phyloP scores from a whole-genome alignment of 2,113 vertebrate genomes.

The Caloenas nicobarica region DNA sequence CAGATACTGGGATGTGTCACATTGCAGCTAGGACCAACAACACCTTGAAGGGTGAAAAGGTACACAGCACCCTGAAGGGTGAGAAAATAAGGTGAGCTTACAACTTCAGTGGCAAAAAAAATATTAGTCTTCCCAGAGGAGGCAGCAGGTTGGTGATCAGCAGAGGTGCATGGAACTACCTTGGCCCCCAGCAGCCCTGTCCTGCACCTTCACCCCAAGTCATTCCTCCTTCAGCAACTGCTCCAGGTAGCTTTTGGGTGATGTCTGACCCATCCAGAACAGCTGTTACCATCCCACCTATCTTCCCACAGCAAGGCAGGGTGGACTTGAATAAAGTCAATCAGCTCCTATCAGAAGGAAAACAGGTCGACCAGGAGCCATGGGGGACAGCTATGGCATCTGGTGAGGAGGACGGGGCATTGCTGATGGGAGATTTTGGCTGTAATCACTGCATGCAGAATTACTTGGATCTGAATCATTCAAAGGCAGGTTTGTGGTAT shows the following conservation, averaged over 20 bases:
- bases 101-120: neutral
- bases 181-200: neutral
- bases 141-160: neutral
- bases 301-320: neutral
- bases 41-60: neutral
- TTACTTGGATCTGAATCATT: neutral
- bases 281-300: neutral
- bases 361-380: fast-evolving
- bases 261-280: neutral
- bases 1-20: fast-evolving
- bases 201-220: neutral
- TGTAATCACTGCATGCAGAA: neutral
- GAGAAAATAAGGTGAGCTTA: neutral
- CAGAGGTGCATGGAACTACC: neutral
- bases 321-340: neutral
- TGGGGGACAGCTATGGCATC: neutral
- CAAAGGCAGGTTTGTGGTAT: neutral
- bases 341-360: neutral
- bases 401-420: neutral
- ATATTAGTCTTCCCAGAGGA: neutral
- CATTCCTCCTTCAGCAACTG: neutral
- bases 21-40: neutral
- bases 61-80: too few relatives aligned
- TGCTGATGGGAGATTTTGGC: fast-evolving
- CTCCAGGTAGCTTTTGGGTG: neutral